phyloP scores from a whole-genome alignment of 1,140 invertebrate genomes.

The Drosophila guanche region DNA sequence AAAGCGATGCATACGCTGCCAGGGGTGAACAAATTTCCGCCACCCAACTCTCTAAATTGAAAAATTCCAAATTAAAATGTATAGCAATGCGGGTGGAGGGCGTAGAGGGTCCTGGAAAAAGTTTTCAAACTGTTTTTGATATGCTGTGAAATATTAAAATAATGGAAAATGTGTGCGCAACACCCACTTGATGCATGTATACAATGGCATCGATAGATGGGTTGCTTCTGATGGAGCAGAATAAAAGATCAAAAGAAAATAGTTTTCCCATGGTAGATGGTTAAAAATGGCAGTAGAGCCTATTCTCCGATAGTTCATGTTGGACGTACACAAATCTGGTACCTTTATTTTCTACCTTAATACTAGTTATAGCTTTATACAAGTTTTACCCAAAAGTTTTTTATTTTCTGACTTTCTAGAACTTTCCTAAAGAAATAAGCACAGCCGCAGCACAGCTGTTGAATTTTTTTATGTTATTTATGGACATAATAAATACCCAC shows the following conservation, averaged over 20 bases:
- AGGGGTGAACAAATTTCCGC: constrained; percentile 19
- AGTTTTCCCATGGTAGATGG: too few relatives aligned
- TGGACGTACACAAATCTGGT: too few relatives aligned
- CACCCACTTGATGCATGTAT: too few relatives aligned
- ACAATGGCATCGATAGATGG: too few relatives aligned
- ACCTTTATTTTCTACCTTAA: too few relatives aligned
- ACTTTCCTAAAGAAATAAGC: neutral
- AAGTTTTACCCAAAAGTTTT: too few relatives aligned
- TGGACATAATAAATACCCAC: constrained; percentile 10
- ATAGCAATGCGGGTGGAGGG: constrained; percentile 2
- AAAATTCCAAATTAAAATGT: constrained; percentile 50
- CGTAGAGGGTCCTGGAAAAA: constrained; percentile 1
- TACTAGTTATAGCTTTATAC: too few relatives aligned
- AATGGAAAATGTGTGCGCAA: neutral
- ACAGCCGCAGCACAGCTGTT: constrained; percentile 6
- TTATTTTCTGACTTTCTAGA: neutral
- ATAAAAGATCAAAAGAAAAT: too few relatives aligned
- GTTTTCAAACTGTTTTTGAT: constrained; percentile 11
- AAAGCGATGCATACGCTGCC: constrained; percentile 34
- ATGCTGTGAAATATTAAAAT: constrained; percentile 10
- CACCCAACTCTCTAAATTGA: constrained; percentile 18
- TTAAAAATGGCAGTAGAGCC: too few relatives aligned
- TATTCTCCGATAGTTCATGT: neutral
- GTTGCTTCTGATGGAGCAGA: too few relatives aligned
- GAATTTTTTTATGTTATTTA: constrained; percentile 22